phyloP scores from a whole-genome alignment of 23 tunicate genomes.

The Ciona savignyi region DNA sequence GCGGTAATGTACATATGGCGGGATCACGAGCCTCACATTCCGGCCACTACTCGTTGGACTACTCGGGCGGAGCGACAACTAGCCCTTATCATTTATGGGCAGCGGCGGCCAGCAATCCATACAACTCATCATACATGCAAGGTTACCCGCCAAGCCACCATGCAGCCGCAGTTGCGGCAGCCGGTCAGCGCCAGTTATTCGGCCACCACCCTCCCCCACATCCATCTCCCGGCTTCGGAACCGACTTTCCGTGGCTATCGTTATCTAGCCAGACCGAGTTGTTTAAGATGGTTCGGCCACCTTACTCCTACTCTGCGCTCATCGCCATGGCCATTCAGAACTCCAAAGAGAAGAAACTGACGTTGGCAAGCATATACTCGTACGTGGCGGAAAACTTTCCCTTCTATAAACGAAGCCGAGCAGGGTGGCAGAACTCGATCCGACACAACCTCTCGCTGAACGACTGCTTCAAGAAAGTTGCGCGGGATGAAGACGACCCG shows the following conservation, averaged over 20 bases:
- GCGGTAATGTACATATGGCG: slow-evolving; percentile 59
- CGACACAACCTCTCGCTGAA: slow-evolving; percentile 92
- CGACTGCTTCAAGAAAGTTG: slow-evolving; percentile 97
- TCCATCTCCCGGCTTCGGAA: slow-evolving; percentile 40
- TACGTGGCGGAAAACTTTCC: slow-evolving; percentile 99
- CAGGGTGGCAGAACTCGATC: slow-evolving; percentile 98
- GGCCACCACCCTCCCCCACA: slow-evolving; percentile 48
- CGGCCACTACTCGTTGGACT: slow-evolving; percentile 87
- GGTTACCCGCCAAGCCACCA: slow-evolving; percentile 41
- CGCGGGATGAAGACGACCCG: slow-evolving; percentile 96
- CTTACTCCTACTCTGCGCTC: slow-evolving; percentile 92
- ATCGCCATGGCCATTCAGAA: slow-evolving; percentile 98
- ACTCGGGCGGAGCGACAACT: slow-evolving; percentile 45
- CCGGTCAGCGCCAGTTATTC: slow-evolving; percentile 39
- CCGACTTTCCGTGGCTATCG: slow-evolving; percentile 95
- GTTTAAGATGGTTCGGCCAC: slow-evolving; percentile 96
- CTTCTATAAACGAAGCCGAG: slow-evolving; percentile 88
- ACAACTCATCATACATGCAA: slow-evolving; percentile 72
- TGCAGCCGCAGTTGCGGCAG: slow-evolving; percentile 53
- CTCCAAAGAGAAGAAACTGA: slow-evolving; percentile 96
- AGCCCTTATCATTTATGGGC: slow-evolving; percentile 32
- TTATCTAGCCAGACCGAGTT: slow-evolving; percentile 88
- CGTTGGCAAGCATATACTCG: slow-evolving; percentile 83
- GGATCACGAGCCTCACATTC: slow-evolving; percentile 58
- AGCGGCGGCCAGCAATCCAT: slow-evolving; percentile 59